Conservation (phyloP, 1,140 invertebrate genomes). For the Leptinotarsa defecta region DNA sequence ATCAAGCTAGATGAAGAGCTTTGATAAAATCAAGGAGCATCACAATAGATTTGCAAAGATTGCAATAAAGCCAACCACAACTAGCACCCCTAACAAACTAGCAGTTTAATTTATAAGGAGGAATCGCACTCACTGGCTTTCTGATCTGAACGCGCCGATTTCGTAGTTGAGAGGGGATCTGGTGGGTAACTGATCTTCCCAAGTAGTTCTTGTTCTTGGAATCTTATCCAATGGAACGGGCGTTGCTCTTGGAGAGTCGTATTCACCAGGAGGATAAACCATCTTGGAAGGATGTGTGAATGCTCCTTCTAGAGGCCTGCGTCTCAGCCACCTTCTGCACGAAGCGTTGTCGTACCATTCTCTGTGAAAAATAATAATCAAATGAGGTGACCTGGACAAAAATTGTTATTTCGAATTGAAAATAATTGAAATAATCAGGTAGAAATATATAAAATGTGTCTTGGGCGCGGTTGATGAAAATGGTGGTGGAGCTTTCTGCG, state of each 20-base stretch:
- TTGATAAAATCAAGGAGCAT: no score
- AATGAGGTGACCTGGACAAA: no score
- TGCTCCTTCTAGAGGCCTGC: conserved; percentile 77
- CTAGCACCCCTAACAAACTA: no score
- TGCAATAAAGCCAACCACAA: no score
- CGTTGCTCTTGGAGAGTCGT: conserved; percentile 75
- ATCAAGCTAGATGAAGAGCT: no score
- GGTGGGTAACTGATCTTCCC: conserved; percentile 73
- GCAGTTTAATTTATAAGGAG: no score
- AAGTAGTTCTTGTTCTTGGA: conserved; percentile 60
- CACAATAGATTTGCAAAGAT: no score
- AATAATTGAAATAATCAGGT: no score
- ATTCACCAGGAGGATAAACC: conserved; percentile 88
- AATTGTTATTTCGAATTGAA: no score
- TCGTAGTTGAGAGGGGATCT: conserved; percentile 83
- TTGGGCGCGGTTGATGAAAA: no score
- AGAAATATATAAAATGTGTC: no score
- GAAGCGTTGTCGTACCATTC: conserved; percentile 89
- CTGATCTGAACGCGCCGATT: conserved; percentile 77
- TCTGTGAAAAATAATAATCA: conserved; percentile 56
- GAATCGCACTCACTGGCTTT: conserved; percentile 78
- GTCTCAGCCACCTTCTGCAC: conserved; percentile 82
- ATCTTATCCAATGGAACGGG: conserved; percentile 58
- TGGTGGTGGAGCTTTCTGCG: no score
- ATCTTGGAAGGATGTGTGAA: conserved; percentile 90